Evolutionary conservation across 1,140 invertebrate species (phyloP).

Genomic region (Charaxes varanes): DNA sequence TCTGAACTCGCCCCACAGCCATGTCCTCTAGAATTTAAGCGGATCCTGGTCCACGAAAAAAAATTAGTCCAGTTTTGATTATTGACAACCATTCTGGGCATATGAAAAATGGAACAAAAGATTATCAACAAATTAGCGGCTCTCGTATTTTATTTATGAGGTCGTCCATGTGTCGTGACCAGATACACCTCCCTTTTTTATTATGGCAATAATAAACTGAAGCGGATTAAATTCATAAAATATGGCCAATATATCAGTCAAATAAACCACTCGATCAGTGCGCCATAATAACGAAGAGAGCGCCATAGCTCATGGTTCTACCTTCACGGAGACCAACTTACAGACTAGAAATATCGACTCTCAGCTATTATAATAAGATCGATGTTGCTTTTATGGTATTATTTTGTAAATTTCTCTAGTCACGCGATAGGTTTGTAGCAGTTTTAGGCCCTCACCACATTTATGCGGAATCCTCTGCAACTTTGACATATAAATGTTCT

Average conservation of each 20-base stretch:
- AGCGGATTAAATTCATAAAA: constrained; percentile 8
- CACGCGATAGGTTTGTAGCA: constrained; percentile 35
- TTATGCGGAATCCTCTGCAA: too few species aligned
- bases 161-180: too few species aligned
- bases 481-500: too few species aligned
- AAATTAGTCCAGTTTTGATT: too few species aligned
- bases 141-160: too few species aligned
- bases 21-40: too few species aligned
- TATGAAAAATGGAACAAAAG: too few species aligned
- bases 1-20: too few species aligned
- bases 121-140: too few species aligned
- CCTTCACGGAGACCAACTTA: constrained; percentile 11
- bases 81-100: too few species aligned
- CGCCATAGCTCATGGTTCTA: constrained; percentile 23
- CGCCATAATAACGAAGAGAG: constrained; percentile 24
- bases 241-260: constrained; percentile 18
- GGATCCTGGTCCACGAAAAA: too few species aligned
- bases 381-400: constrained; percentile 1
- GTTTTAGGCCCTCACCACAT: constrained; percentile 6
- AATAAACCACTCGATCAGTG: constrained; percentile 29
- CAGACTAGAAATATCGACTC: constrained; percentile 17
- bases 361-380: constrained; percentile 21
- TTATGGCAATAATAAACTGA: background rate
- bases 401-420: constrained; percentile 22
- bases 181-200: too few species aligned